Base-by-base conservation (phyloP, 1,140 invertebrate genomes). In the Lepidostoma basale region DNA sequence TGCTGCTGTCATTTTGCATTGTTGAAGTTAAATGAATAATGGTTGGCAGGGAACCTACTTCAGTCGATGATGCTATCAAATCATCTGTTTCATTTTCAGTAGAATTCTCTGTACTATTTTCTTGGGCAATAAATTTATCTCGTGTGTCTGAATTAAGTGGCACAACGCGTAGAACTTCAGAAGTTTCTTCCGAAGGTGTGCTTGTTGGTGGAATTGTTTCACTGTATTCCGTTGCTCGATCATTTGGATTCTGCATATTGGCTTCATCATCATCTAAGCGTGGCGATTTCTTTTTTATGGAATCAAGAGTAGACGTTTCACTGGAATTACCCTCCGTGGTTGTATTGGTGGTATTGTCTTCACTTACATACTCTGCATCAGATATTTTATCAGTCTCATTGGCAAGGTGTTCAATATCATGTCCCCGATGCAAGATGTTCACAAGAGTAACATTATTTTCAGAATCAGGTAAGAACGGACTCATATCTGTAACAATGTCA, bases 401-500 rank as follows among this genome's bases (percentile, higher is more conserved):
- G 16, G 28, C 44, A 14, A 22, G 52, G 6, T 77, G 75, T 49
- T 82, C 80, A 40, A 82, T 68, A 72, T 83, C 81, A 68, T 82
- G 79, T 2, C 81, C 79, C 73, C 80, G 81, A 76, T 85, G 82
- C 33, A 86, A 73, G 74, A 83, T 85, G 72, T 85, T 83, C 0
- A 85, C 79, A 23, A 85, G 77, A 25, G 79, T 82, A 72, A 84
- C 85, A 75, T 86, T 83, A 60, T 83, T 86, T 77, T 86, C 86
- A 20, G 85, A 77, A 74, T 89, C 87, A 6, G 87, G 85, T 69
- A 88, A 76, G 70, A 86, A 89, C 16, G 88, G 88, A 65, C 85
- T 87, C 86, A 88, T 88, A 70, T 87, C 83, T 8, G 78, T 75
- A 76, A 80, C 79, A n/a, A 44, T 67, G 12, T 67, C 59, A 58